Base-by-base conservation (phyloP, 2,888 invertebrate species). In the Hesperia comma region DNA sequence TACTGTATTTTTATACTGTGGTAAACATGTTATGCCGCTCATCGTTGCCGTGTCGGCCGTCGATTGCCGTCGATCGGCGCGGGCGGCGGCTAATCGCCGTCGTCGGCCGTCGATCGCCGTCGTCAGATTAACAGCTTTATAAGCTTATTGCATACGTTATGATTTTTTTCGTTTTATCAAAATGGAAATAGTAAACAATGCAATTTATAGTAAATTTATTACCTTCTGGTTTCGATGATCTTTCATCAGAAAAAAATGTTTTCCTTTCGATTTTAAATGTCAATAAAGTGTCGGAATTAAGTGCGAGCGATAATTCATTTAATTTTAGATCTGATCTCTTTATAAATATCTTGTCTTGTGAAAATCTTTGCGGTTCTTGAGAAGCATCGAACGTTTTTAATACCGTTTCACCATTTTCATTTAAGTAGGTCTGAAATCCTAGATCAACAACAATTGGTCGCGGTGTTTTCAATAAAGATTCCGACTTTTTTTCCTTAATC, bases 211-310 rank as follows among this genome's bases (percentile, higher is more conserved):
- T 37, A 37, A 37, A 37, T 37, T 37, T 37, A 8, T 0, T 54
- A 62, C 62, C 54, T 54, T 41, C 41, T 32, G 8, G 4, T 56
- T 37, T n/a, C 15, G 6, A 49, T 15, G 10, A 19, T 15, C 46
- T 54, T 60, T 64, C 56, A 51, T 56, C 26, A 33, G n/a, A 12
- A 14, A 17, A n/a, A n/a, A 33, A 8, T 41, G 17, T 68, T 56
- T 46, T 49, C 33, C 74, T 75, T 68, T 77, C 78, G 32, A 82
- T 77, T 74, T 75, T 70, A 68, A 87, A 73, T 2, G 69, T 69
- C 55, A 91, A 74, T 61, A 85, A 76, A 63, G 81, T 77, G 15
- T 82, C 72, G 1, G 72, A 68, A 77, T 85, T 81, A 51, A 90
- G 76, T 0, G 83, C 82, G 68, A 66, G 90, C 75, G 67, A 69